Base-by-base conservation (phyloP, 1,140 invertebrate genomes). In the Wasmannia auropunctata region DNA sequence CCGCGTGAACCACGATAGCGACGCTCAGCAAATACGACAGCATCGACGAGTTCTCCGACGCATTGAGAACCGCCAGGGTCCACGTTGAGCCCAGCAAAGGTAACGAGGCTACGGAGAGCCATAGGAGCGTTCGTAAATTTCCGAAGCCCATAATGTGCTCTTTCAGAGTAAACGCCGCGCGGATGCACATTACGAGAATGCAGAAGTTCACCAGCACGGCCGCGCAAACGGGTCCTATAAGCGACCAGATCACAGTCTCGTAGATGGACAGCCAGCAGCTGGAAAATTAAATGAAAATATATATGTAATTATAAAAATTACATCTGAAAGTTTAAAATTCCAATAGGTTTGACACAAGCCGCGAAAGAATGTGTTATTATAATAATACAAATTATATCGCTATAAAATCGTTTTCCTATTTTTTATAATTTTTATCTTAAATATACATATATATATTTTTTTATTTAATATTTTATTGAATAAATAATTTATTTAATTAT, bases 181-280 rank as follows among this genome's bases (percentile, higher is more conserved):
- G 96, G 0, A 99, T 97, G 37, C 98, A 98, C 87, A 99, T 96
- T 2, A 98, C 96, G 56, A 99, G 96, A 60, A 98, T 97, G 40
- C 97, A 95, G 0, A 99, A 96, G 92, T 98, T 98, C 0, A 97
- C 96, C n/a, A 97, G 93, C 0, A 98, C 97, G 85, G 98, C 96
- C 49, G 97, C 95, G 63, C 97, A 97, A 16, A 98, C 97, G 2
- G 98, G 98, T 10, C 98, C 98, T 88, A 99, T 97, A 76, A 99
- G 95, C 94, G 98, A 97, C 98, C 98, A 99, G 8, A 99, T 97
- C 14, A 98, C 97, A 31, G 97, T 97, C 93, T 99, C 98, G 93
- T 99, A 98, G 11, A 98, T 96, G 0, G 98, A 98, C n/a, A 99
- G 95, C 98, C 98, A 99, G 93, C 98, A 99, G 93, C 98, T 99